phyloP scores from a whole-genome alignment of 2,113 vertebrate species.

The Litocranius walleri region DNA sequence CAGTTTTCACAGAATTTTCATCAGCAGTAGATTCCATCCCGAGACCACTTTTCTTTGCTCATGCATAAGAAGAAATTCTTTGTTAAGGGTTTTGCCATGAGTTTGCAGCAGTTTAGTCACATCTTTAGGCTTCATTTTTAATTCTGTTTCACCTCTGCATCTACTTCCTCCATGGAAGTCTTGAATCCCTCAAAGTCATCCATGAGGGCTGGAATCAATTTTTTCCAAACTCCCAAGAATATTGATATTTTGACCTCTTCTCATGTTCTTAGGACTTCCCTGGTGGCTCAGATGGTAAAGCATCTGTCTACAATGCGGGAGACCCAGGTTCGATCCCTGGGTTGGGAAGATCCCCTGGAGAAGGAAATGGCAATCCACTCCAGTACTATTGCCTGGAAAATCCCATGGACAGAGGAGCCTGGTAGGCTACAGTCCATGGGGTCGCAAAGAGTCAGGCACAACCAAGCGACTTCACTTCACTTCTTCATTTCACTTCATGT shows the following conservation, averaged over 20 bases:
- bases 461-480: no score
- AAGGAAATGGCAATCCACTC: no score
- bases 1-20: not conserved
- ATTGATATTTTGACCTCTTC: no score
- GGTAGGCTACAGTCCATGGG: no score
- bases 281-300: no score
- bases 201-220: not conserved
- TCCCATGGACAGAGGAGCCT: no score
- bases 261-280: no score
- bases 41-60: not conserved
- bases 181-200: not conserved
- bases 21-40: not conserved
- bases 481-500: not conserved
- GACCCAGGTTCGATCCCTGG: accelerated
- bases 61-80: not conserved
- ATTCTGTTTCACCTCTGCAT: not conserved
- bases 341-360: no score
- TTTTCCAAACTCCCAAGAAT: not conserved
- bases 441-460: no score
- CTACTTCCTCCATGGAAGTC: not conserved
- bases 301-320: no score
- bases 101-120: not conserved
- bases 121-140: not conserved
- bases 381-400: no score
- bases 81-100: not conserved